phyloP scores from a whole-genome alignment of 1,140 invertebrate genomes.

The Macrostomum lignano region DNA sequence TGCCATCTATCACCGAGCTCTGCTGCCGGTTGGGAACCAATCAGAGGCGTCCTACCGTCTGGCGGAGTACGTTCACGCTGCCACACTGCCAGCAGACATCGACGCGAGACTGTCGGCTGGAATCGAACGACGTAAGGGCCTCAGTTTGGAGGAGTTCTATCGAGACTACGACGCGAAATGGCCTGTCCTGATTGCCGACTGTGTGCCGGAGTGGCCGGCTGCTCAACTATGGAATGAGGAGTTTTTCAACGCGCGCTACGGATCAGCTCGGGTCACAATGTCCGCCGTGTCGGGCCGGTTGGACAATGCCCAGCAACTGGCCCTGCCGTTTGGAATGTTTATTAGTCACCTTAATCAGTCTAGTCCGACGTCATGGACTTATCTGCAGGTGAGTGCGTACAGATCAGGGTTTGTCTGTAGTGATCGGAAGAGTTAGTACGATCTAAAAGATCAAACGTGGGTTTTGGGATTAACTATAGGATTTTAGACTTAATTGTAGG shows the following conservation, averaged over 20 bases:
- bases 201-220: constrained; percentile 14
- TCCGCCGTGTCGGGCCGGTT: constrained; percentile 9
- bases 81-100: too few species aligned
- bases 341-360: constrained; percentile 8
- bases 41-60: too few species aligned
- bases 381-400: too few species aligned
- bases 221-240: constrained; percentile 14
- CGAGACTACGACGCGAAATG: constrained; percentile 18
- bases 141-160: constrained; percentile 13
- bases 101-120: too few species aligned
- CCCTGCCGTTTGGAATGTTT: constrained; percentile 11
- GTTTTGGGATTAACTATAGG: too few species aligned
- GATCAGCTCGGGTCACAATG: constrained; percentile 10
- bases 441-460: too few species aligned
- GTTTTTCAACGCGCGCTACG: constrained; percentile 11
- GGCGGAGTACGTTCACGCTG: too few species aligned
- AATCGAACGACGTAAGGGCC: constrained; percentile 11
- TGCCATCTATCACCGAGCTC: too few species aligned
- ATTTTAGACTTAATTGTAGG: too few species aligned
- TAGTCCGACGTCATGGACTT: constrained; percentile 12
- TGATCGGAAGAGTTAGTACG: too few species aligned
- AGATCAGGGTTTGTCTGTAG: too few species aligned
- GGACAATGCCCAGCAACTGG: constrained; percentile 9
- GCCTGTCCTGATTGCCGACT: constrained; percentile 13
- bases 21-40: too few species aligned